A percentile compares a stretch with the other conserved stretches of the same genome.
These are phyloP conservation scores for Bombus consobrinus DNA, from an alignment of 1,140 invertebrate species.

Conservation along the genomic window DNA sequence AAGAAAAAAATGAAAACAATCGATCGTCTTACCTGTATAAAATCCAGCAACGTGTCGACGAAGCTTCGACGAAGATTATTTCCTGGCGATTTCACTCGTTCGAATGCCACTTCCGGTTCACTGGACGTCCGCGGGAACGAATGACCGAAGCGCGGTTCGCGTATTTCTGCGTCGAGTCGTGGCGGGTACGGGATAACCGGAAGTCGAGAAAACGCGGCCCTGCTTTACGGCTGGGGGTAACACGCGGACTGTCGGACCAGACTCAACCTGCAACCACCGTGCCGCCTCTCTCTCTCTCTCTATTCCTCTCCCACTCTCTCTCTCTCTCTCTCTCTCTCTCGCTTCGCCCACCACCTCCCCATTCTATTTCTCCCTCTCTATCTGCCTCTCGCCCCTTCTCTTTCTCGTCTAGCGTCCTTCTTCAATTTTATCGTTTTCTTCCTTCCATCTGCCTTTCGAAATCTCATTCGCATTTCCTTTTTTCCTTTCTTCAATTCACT, in stretches of 20 bases:
- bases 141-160: slow-evolving; percentile 3
- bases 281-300: slow-evolving; percentile 56
- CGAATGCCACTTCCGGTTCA: slow-evolving; percentile 37
- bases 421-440: slow-evolving; percentile 17
- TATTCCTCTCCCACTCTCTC: slow-evolving; percentile 4
- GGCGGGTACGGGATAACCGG: slow-evolving; percentile 38
- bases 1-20: background rate
- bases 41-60: background rate
- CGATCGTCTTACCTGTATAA: slow-evolving; percentile 14
- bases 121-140: background rate
- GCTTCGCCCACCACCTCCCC: slow-evolving; percentile 21
- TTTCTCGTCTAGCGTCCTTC: slow-evolving; percentile 15
- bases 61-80: background rate
- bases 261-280: slow-evolving; percentile 62
- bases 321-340: slow-evolving; percentile 48
- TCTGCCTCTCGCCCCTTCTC: slow-evolving; percentile 9
- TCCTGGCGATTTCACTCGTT: background rate
- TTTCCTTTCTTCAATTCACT: background rate
- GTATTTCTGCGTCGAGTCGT: slow-evolving; percentile 25
- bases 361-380: slow-evolving; percentile 5
- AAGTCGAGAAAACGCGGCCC: slow-evolving; percentile 48
- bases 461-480: background rate
- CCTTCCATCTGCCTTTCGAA: background rate
- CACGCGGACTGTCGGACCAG: slow-evolving; percentile 73
- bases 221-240: slow-evolving; percentile 68